Base-by-base conservation (phyloP, 2,113 vertebrate genomes). In the cattle (Bos taurus) region DNA sequence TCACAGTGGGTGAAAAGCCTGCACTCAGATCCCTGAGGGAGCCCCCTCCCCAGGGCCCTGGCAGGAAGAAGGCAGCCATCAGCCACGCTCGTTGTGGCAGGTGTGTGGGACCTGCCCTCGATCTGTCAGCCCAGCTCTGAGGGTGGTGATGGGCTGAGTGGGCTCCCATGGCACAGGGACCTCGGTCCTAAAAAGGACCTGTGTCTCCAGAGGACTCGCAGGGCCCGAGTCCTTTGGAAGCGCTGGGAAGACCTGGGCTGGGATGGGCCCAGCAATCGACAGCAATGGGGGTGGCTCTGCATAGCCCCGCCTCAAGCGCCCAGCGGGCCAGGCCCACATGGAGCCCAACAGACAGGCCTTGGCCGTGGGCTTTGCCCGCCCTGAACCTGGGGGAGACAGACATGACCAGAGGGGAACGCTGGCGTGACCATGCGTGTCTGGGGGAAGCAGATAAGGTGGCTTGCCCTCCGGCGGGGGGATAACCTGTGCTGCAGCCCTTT, bases 21-120 rank as follows among this genome's bases (percentile, higher is more conserved):
- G 54, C 21, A 50, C 43, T 50, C 21, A 10, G 83, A 78, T 13
- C 54, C 64, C 64, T 50, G 3, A 36, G 74, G 52, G 40, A n/a
- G 80, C 33, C 33, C 74, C 43, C 16, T 43, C 30, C 30, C 43
- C 40, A 19, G 3, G 36, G 46, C 4, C 33, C 48, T 33, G 33
- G 25, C 14, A 13, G 2, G 1, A 9, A 26, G 40, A 30, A 7
- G 56, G n/a, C 19, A 11, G 11, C 25, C 28, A 9, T 16, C 5
- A 9, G 54, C 52, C 12, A 6, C 2, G 4, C 25, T 48, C 2
- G 0, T 33, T 17, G 7, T 9, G 26, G 28, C 28, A 23, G 6
- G n/a, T 0, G 0, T 40, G 15, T 40, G 36, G 3, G 14, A 11
- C n/a, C 13, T 16, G 46, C n/a, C 43, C 46, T 52, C 17, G 9